Conservation (phyloP, 2,113 vertebrate species). For the Ondatra zibethicus region DNA sequence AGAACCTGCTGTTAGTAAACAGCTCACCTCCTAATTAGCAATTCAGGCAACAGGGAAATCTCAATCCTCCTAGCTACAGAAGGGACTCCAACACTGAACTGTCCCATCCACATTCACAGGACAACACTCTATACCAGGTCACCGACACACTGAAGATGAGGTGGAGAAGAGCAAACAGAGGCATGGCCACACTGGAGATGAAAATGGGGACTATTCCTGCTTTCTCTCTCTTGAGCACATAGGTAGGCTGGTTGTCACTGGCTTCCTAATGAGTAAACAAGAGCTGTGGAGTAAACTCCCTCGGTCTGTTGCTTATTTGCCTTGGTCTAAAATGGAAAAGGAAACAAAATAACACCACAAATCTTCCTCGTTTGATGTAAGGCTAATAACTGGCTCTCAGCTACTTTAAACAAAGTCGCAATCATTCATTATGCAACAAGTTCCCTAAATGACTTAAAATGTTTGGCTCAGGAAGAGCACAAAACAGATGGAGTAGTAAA, state of each 20-base stretch:
- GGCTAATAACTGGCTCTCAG: conserved; percentile 43
- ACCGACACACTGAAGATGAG: background rate
- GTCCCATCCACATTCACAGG: background rate
- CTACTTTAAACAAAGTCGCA: conserved; percentile 68
- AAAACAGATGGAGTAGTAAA: conserved; percentile 57
- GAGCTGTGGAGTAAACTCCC: conserved; percentile 53
- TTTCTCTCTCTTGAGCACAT: background rate
- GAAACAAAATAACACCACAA: conserved; percentile 59
- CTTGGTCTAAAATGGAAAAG: conserved; percentile 67
- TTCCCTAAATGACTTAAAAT: conserved; percentile 42
- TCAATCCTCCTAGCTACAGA: background rate
- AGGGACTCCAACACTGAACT: background rate
- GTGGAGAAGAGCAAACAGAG: background rate
- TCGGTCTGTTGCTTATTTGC: conserved; percentile 73
- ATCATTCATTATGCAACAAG: conserved; percentile 51
- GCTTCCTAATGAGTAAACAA: background rate
- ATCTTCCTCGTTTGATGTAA: conserved; percentile 56
- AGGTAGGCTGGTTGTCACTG: background rate
- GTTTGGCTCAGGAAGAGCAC: conserved; percentile 47
- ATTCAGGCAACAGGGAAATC: background rate
- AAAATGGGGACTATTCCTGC: background rate
- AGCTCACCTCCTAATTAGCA: background rate
- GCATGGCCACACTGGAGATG: background rate
- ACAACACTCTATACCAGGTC: accelerated
- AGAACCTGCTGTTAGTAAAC: background rate